These are phyloP conservation scores for Colletes gigas DNA, from an alignment of 1,140 invertebrate genomes.

Conservation along the genomic window DNA sequence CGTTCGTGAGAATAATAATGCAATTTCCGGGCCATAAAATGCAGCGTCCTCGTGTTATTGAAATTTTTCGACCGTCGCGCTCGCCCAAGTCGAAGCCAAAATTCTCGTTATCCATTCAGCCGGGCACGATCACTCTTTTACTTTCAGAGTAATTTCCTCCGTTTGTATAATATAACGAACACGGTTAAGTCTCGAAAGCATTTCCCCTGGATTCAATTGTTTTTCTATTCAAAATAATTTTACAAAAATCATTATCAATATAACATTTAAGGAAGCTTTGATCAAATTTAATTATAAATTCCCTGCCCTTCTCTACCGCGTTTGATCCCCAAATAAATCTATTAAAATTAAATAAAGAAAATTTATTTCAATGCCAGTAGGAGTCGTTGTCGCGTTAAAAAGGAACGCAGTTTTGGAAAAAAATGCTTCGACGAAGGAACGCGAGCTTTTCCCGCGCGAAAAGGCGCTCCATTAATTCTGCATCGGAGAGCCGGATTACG, in stretches of 20 bases:
- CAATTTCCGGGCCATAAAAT: conserved; percentile 64
- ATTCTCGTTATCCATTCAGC: not conserved
- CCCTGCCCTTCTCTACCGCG: too few species aligned
- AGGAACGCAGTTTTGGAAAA: not conserved
- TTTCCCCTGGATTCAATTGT: too few species aligned
- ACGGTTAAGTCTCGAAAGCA: too few species aligned
- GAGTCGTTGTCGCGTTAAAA: too few species aligned
- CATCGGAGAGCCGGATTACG: not conserved
- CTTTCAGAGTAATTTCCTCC: not conserved
- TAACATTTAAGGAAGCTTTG: too few species aligned
- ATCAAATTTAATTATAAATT: too few species aligned
- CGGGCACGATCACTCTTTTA: not conserved
- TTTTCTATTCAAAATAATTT: too few species aligned
- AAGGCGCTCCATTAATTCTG: not conserved
- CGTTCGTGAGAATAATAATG: conserved; percentile 70
- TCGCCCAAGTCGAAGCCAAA: not conserved
- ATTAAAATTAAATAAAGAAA: too few species aligned
- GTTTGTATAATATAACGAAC: conserved; percentile 6
- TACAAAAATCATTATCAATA: too few species aligned
- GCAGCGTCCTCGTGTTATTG: conserved; percentile 23
- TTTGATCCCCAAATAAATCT: too few species aligned
- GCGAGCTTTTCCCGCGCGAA: too few species aligned
- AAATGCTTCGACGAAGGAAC: not conserved
- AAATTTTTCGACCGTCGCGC: conserved; percentile 26
- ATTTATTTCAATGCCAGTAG: too few species aligned